Conservation (phyloP, 2,797 vertebrate species). For the Delichon dasypus region DNA sequence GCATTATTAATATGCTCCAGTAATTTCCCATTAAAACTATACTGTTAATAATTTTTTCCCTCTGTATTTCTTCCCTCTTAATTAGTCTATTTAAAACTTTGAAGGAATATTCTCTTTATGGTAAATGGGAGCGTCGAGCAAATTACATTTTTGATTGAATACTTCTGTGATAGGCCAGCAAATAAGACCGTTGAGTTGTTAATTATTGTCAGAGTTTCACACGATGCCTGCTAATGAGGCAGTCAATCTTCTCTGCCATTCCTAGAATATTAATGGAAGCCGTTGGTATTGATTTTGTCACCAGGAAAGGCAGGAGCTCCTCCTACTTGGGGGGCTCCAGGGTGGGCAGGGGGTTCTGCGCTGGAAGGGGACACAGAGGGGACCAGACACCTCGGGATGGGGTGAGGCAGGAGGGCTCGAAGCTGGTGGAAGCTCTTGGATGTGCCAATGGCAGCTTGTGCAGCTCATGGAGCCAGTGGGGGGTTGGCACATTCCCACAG, state of each 20-base stretch:
- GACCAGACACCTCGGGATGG: neutral
- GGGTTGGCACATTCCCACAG: neutral
- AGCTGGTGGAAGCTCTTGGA: neutral
- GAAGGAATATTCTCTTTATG: slow-evolving; percentile 80
- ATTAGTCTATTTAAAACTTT: slow-evolving; percentile 84
- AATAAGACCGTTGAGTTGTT: slow-evolving; percentile 81
- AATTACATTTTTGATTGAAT: slow-evolving; percentile 86
- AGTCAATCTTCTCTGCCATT: slow-evolving; percentile 78
- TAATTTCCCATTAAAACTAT: slow-evolving; percentile 83
- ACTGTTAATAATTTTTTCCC: slow-evolving; percentile 76
- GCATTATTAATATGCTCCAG: slow-evolving; percentile 82
- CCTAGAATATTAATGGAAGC: slow-evolving; percentile 75
- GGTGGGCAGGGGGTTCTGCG: neutral
- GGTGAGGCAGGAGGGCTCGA: neutral
- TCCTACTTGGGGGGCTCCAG: neutral
- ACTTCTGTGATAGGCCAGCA: slow-evolving; percentile 82
- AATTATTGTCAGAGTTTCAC: slow-evolving; percentile 82
- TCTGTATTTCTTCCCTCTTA: slow-evolving; percentile 82
- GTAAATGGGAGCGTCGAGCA: slow-evolving; percentile 77
- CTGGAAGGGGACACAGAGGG: neutral
- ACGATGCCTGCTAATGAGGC: slow-evolving; percentile 79
- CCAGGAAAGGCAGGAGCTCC: neutral
- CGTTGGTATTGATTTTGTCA: slow-evolving; percentile 44
- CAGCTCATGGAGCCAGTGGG: fast-evolving
- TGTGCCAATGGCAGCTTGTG: neutral